These are phyloP conservation scores for Drosophila eohydei DNA, from an alignment of 2,888 invertebrate species.

Conservation along the genomic window DNA sequence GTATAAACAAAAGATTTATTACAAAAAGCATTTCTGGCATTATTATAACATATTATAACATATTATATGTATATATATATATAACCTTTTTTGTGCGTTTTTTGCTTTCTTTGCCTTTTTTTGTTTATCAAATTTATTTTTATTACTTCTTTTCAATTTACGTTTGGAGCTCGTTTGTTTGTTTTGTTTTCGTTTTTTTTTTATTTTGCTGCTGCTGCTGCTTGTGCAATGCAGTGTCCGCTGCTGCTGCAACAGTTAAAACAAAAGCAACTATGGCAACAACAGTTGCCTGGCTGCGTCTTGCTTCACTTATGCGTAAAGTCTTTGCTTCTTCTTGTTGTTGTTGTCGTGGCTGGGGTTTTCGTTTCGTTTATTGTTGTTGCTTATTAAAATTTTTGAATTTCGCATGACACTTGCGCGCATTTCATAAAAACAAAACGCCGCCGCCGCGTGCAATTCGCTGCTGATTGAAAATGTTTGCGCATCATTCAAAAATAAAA, in stretches of 20 bases:
- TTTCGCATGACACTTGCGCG: constrained; percentile 71
- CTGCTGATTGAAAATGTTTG: constrained; percentile 39
- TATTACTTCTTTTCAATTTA: constrained; percentile 76
- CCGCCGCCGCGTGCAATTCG: constrained; percentile 36
- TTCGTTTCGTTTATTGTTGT: constrained; percentile 15
- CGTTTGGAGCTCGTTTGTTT: constrained; percentile 55
- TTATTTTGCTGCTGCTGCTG: constrained; percentile 1
- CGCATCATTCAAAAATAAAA: constrained; percentile 25
- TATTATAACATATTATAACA: constrained; percentile 56
- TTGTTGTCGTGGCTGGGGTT: constrained; percentile 16
- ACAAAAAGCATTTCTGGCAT: constrained; percentile 68
- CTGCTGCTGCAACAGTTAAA: constrained; percentile 64
- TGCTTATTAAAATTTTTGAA: constrained; percentile 42
- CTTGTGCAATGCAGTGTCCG: constrained; percentile 65
- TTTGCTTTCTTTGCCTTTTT: constrained; percentile 30
- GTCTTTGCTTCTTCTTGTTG: constrained; percentile 28
- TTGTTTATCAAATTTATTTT: constrained; percentile 68
- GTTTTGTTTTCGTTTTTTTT: constrained; percentile 44
- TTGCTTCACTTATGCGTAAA: constrained; percentile 71
- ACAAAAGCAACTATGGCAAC: constrained; percentile 57
- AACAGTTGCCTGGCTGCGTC: constrained; percentile 23
- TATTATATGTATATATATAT: constrained; percentile 15
- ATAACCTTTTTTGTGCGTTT: constrained; percentile 18
- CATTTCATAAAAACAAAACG: constrained; percentile 60
- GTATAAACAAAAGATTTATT: constrained; percentile 77